Percentiles rank a stretch among this genome's conserved stretches.
These are phyloP conservation scores for Benitochromis conjunctus DNA, from an alignment of 2,113 vertebrate species.

Conservation along the genomic window DNA sequence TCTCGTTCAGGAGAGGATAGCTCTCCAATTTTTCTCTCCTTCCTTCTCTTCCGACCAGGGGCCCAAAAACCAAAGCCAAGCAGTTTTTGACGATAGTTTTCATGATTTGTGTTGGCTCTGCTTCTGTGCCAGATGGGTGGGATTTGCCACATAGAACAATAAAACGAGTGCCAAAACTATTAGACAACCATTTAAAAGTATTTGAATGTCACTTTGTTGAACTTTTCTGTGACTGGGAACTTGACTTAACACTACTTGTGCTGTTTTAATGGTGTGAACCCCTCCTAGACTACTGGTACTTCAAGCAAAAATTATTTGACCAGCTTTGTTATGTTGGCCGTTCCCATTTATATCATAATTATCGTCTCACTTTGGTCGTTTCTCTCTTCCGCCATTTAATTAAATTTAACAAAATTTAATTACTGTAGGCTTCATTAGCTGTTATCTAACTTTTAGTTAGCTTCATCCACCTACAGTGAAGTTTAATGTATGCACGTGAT, in stretches of 20 bases:
- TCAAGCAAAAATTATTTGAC: constrained; percentile 8
- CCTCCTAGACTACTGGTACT: constrained; percentile 10
- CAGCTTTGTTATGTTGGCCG: background rate
- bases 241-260: constrained; percentile 24
- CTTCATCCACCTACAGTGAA: background rate
- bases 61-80: constrained; percentile 9
- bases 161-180: constrained; percentile 49
- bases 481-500: background rate
- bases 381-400: background rate
- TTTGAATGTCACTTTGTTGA: constrained; percentile 48
- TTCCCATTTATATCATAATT: background rate
- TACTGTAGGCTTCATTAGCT: background rate
- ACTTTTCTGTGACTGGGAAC: constrained; percentile 38
- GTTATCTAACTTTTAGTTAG: background rate
- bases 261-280: constrained; percentile 23
- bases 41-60: constrained; percentile 12
- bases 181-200: constrained; percentile 49
- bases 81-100: constrained; percentile 50
- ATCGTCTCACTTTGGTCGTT: background rate
- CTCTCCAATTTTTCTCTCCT: constrained; percentile 16
- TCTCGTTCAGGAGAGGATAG: background rate
- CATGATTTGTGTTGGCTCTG: constrained; percentile 52
- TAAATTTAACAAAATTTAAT: no score
- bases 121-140: constrained; percentile 49
- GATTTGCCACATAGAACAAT: constrained; percentile 56